Evolutionary conservation across 2,113 vertebrate genomes (phyloP), one percentile per base, ranked within the genome.

Genomic region (Origma solitaria): DNA sequence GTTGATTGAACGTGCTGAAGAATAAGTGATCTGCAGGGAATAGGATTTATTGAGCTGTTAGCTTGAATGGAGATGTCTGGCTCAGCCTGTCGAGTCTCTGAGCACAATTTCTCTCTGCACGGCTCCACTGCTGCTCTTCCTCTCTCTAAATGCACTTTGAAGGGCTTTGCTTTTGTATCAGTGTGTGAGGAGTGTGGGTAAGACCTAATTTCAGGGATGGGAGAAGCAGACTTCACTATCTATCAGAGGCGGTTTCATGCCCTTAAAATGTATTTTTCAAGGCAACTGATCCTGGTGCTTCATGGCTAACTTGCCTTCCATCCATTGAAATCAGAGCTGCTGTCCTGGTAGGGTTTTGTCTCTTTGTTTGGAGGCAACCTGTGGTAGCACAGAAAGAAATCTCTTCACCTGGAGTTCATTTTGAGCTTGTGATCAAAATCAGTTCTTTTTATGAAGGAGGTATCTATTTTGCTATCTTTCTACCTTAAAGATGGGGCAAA

Each of bases 41-140:
- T 2, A 71, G 86, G 47, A 88, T 83, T 94, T 95, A 93, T 90
- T 90, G 86, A 56, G 76, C 64, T 92, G 56, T 90, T 94, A 88
- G 60, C 76, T 90, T 50, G 76, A 88, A 91, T 60, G 79, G 87
- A 85, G 84, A 85, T 2, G 16, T 90, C 90, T 87, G 76, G 54
- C 75, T 92, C 88, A 80, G 69, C 62, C 65, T 85, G 51, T 51
- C 0, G 4, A 73, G 78, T 79, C 54, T 88, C 54, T 72, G 78
- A 95, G 88, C 70, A 69, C 78, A 49, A 53, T 82, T 94, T 93
- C 85, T 81, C 78, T 47, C 84, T 75, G 66, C 66, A 60, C 9
- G 17, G 80, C 80, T 92, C 65, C 62, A 27, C 60, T 58, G 70
- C 56, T 80, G 78, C 84, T 88, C 64, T 86, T 61, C 50, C 60